Conservation (phyloP, 2,113 vertebrate species). For the Hyperopisus bebe region DNA sequence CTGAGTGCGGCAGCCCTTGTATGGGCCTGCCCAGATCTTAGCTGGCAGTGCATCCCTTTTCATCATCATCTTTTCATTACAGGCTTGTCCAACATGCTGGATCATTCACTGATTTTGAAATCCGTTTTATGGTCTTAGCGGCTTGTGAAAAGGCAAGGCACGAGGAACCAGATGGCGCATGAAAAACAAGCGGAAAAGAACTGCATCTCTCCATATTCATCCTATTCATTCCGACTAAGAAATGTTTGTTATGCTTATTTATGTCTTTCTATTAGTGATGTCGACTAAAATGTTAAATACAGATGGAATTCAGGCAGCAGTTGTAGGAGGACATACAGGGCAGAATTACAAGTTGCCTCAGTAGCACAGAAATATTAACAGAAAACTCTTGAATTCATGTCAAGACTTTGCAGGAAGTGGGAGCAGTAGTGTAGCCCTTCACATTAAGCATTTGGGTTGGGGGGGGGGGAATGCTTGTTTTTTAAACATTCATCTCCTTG, state of each 20-base stretch:
- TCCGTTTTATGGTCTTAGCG: background rate
- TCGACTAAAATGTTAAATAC: constrained; percentile 29
- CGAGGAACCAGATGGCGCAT: background rate
- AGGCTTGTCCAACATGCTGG: constrained; percentile 2
- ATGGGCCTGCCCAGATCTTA: constrained; percentile 5
- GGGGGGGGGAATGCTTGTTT: constrained; percentile 40
- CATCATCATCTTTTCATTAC: constrained; percentile 15
- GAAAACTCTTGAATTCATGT: constrained; percentile 41
- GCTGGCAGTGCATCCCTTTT: background rate
- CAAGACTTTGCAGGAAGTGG: constrained; percentile 24
- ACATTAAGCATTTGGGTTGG: constrained; percentile 36
- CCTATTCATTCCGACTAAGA: background rate
- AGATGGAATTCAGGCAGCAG: constrained; percentile 28
- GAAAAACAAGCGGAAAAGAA: background rate
- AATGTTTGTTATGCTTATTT: constrained; percentile 29
- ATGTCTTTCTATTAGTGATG: constrained; percentile 50
- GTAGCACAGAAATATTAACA: constrained; percentile 49
- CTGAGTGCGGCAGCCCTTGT: background rate
- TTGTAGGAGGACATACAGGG: constrained; percentile 34
- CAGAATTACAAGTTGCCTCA: constrained; percentile 45
- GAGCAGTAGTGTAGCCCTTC: constrained; percentile 17
- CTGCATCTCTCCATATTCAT: background rate
- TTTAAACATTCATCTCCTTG: constrained; percentile 54
- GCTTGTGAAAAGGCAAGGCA: background rate
- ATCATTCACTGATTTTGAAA: constrained; percentile 7